These are phyloP conservation scores for Stegana nigrithorax DNA, from an alignment of 2,888 invertebrate species.

Conservation along the genomic window DNA sequence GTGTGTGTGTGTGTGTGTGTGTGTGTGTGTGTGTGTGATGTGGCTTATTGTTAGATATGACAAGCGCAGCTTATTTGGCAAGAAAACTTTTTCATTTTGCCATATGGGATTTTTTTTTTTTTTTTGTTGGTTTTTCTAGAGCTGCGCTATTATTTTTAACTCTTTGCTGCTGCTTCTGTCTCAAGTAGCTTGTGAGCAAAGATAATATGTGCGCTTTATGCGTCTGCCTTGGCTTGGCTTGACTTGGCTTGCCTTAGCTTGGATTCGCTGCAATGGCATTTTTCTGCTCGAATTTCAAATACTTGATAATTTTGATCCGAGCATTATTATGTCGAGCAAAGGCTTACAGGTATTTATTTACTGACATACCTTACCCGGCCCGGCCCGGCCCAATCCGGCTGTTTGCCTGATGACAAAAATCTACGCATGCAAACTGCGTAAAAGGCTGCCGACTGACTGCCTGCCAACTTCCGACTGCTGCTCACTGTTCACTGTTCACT, in stretches of 20 bases:
- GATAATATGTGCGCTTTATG: not conserved
- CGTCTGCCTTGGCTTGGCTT: not conserved
- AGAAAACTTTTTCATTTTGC: not conserved
- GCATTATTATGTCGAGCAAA: not conserved
- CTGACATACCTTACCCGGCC: not conserved
- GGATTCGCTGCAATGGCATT: not conserved
- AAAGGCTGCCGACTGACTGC: too few relatives aligned
- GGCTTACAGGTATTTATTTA: not conserved
- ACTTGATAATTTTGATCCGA: conserved; percentile 10
- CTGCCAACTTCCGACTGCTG: conserved; percentile 21
- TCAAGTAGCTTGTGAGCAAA: conserved; percentile 13
- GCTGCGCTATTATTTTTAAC: conserved; percentile 7
- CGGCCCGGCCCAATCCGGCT: not conserved
- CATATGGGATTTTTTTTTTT: not conserved
- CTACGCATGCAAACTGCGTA: too few relatives aligned
- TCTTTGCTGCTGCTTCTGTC: conserved; percentile 6
- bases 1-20: too few relatives aligned
- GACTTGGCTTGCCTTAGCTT: not conserved
- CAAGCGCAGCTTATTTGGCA: conserved; percentile 12
- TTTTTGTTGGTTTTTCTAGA: not conserved
- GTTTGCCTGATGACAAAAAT: not conserved
- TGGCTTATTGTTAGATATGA: conserved; percentile 13
- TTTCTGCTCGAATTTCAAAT: conserved; percentile 15
- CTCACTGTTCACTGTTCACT: not conserved
- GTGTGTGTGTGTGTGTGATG: not conserved